These are phyloP conservation scores for Anabacerthia variegaticeps DNA, from an alignment of 2,797 vertebrate genomes.

Conservation along the genomic window DNA sequence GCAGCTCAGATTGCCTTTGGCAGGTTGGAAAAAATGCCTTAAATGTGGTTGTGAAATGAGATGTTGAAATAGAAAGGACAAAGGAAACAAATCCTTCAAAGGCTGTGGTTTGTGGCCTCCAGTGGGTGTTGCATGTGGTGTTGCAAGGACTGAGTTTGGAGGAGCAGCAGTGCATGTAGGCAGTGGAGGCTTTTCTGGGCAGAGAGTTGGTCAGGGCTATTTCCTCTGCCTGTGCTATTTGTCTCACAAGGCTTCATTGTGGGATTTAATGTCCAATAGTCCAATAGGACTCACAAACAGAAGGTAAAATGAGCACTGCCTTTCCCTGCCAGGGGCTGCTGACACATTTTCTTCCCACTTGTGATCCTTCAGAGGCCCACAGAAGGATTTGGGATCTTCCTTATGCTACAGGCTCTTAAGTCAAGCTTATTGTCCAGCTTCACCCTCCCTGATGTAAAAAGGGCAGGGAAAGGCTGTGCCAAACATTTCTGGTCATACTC, in stretches of 20 bases:
- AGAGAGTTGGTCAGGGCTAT: neutral
- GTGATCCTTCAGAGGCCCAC: neutral
- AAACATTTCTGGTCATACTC: neutral
- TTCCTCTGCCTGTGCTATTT: neutral
- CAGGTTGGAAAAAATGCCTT: neutral
- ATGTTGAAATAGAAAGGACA: neutral
- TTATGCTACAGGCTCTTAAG: neutral
- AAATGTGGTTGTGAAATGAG: neutral
- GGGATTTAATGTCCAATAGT: neutral
- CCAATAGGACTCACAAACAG: neutral
- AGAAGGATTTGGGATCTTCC: neutral
- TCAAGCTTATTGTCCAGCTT: neutral
- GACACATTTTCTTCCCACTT: accelerated
- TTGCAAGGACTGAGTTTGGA: neutral
- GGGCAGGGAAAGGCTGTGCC: neutral
- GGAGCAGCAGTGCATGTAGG: neutral
- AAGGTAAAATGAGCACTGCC: neutral
- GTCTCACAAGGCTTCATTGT: neutral
- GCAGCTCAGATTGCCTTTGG: neutral
- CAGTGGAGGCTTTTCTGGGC: neutral
- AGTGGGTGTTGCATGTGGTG: neutral
- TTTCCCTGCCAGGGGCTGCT: neutral
- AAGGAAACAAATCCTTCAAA: neutral
- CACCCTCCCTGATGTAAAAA: neutral
- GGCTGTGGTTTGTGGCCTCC: neutral